phyloP scores from a whole-genome alignment of 2,113 vertebrate genomes.

The Sarotherodon lohbergeri region DNA sequence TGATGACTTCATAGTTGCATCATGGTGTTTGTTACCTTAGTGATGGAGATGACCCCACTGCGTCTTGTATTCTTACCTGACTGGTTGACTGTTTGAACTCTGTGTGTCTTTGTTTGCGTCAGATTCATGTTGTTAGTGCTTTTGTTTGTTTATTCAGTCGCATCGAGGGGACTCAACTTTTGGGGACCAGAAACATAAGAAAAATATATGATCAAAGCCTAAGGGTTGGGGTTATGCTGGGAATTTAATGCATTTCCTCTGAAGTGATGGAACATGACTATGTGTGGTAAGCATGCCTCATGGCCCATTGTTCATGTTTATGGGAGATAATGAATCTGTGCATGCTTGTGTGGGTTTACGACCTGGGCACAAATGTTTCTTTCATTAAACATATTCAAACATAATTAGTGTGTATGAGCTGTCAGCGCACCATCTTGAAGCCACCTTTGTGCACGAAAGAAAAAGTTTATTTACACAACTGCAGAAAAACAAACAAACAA shows the following conservation, averaged over 20 bases:
- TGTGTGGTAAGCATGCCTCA: neutral
- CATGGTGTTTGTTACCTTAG: constrained; percentile 45
- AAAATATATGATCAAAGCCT: neutral
- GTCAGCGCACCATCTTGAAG: neutral
- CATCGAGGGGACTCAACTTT: neutral
- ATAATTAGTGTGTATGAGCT: neutral
- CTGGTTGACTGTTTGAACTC: neutral
- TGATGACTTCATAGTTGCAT: constrained; percentile 41
- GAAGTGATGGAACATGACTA: neutral
- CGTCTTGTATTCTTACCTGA: neutral
- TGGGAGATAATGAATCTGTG: neutral
- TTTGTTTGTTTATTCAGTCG: neutral
- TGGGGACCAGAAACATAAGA: neutral
- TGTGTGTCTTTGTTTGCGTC: neutral
- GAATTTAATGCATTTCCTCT: neutral
- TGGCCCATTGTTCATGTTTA: neutral
- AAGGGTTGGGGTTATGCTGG: neutral
- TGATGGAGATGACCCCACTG: neutral
- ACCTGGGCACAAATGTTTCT: neutral
- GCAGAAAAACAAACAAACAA: neutral
- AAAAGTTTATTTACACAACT: neutral
- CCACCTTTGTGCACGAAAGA: fast-evolving
- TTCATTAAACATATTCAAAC: neutral
- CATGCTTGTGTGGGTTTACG: neutral
- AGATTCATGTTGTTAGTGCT: neutral